Percentiles rank a stretch among this genome's conserved stretches.
These are phyloP conservation scores for Coregonus clupeaformis DNA, from an alignment of 2,113 vertebrate species.

Conservation along the genomic window DNA sequence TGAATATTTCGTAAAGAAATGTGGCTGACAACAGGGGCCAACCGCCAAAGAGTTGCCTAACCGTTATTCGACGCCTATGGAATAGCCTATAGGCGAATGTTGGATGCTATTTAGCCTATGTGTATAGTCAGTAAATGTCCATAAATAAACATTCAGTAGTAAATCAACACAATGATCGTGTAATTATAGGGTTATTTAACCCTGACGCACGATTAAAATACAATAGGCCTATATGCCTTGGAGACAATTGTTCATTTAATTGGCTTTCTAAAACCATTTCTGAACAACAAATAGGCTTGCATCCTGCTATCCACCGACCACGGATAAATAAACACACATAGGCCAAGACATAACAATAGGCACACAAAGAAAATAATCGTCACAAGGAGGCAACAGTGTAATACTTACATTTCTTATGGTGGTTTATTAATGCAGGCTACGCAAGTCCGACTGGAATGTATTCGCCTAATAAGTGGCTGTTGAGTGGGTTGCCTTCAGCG, in stretches of 20 bases:
- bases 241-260: background rate
- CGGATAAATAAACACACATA: background rate
- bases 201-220: background rate
- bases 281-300: background rate
- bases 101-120: background rate
- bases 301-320: background rate
- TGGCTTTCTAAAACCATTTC: background rate
- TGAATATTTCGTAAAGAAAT: background rate
- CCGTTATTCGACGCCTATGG: background rate
- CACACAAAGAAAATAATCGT: background rate
- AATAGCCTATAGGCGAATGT: background rate
- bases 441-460: slow-evolving; percentile 58
- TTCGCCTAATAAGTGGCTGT: slow-evolving; percentile 48
- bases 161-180: background rate
- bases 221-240: background rate
- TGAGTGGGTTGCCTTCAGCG: slow-evolving; percentile 58
- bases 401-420: slow-evolving; percentile 65
- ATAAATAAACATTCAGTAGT: background rate
- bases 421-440: slow-evolving; percentile 34
- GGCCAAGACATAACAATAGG: background rate
- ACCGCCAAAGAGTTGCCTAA: background rate
- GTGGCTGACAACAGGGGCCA: background rate
- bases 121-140: background rate
- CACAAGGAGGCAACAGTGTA: background rate
- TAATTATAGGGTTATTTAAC: background rate